These are phyloP conservation scores for Pyrocephalus nanus DNA, from an alignment of 2,797 vertebrate genomes.

Conservation along the genomic window DNA sequence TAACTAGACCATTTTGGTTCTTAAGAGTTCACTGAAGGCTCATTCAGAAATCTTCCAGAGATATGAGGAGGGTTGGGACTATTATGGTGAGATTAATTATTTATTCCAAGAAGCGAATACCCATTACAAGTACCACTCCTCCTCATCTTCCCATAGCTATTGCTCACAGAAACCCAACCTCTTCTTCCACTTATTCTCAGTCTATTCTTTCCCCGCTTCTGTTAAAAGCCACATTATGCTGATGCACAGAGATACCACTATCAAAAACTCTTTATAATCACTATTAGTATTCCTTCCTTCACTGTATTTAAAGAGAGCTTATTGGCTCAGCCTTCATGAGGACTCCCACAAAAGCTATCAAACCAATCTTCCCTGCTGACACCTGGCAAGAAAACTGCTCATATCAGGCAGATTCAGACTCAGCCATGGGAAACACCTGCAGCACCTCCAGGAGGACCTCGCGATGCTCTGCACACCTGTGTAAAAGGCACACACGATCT, in stretches of 20 bases:
- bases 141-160: neutral
- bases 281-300: neutral
- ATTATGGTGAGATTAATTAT: neutral
- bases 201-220: neutral
- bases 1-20: neutral
- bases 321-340: neutral
- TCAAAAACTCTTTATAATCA: neutral
- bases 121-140: neutral
- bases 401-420: neutral
- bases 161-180: neutral
- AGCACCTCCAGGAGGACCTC: neutral
- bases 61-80: neutral
- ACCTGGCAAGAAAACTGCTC: neutral
- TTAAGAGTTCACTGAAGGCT: neutral
- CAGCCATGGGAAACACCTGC: neutral
- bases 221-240: neutral
- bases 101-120: conserved; percentile 2
- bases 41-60: conserved; percentile 2
- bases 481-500: neutral
- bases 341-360: neutral
- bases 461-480: accelerated
- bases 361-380: neutral
- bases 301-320: neutral
- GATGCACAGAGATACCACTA: neutral
- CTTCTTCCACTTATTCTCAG: neutral